A percentile compares a stretch with the other conserved stretches of the same genome.
Conservation (phyloP, 2,797 vertebrate genomes). For the Pteropus rufus region DNA sequence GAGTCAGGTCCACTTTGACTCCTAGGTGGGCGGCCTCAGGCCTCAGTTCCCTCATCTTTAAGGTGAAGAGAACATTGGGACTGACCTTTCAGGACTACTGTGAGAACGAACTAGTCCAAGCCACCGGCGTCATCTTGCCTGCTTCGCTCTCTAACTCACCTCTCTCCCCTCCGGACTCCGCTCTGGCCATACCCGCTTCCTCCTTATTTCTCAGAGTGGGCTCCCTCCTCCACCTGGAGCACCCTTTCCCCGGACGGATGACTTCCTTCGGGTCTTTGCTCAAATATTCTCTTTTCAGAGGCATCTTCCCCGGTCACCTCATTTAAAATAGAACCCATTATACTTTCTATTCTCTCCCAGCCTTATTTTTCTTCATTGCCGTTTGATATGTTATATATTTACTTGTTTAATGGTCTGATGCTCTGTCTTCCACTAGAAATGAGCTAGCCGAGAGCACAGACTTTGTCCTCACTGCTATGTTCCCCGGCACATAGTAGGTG, state of each 20-base stretch:
- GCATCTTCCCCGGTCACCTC: not conserved
- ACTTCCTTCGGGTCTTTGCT: not conserved
- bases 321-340: not conserved
- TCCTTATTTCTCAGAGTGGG: not conserved
- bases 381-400: fast-evolving
- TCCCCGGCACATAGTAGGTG: not conserved
- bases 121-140: fast-evolving
- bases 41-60: not conserved
- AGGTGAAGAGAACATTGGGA: not conserved
- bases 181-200: fast-evolving
- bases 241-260: not conserved
- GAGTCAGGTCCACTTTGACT: not conserved
- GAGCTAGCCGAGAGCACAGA: not conserved
- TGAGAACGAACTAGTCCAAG: not conserved
- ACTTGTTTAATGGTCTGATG: not conserved
- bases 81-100: not conserved
- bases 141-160: not conserved
- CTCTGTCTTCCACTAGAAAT: not conserved
- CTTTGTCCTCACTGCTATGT: not conserved
- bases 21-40: not conserved
- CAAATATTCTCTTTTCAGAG: not conserved
- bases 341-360: not conserved
- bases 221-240: not conserved
- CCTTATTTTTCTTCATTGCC: not conserved
- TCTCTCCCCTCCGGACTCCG: fast-evolving